These are phyloP conservation scores for Coenonympha glycerion DNA, from an alignment of 2,888 invertebrate species.

Conservation along the genomic window DNA sequence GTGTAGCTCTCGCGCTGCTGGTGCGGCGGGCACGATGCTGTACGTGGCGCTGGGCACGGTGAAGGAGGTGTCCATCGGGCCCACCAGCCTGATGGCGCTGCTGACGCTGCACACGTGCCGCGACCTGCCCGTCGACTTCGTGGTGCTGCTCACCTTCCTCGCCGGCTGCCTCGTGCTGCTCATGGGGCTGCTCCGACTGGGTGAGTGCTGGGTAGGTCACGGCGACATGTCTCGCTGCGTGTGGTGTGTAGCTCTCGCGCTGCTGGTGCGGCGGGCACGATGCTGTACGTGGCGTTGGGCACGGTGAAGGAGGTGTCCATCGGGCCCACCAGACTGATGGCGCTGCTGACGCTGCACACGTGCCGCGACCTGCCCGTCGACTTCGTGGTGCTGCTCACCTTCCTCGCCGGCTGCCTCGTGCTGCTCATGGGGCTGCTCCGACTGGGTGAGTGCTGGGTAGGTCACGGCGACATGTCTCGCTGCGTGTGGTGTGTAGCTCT, in stretches of 20 bases:
- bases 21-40: slow-evolving; percentile 86
- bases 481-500: slow-evolving; percentile 51
- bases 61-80: slow-evolving; percentile 91
- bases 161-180: slow-evolving; percentile 84
- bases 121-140: slow-evolving; percentile 81
- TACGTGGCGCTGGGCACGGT: slow-evolving; percentile 92
- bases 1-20: no score
- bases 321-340: slow-evolving; percentile 96
- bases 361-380: slow-evolving; percentile 81
- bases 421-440: slow-evolving; percentile 87
- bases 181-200: slow-evolving; percentile 88
- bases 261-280: slow-evolving; percentile 87
- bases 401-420: slow-evolving; percentile 86
- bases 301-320: slow-evolving; percentile 91
- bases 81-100: slow-evolving; percentile 94
- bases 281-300: slow-evolving; percentile 91
- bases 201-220: slow-evolving; percentile 55
- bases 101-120: slow-evolving; percentile 84
- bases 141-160: slow-evolving; percentile 84
- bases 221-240: slow-evolving; percentile 87
- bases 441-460: slow-evolving; percentile 76
- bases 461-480: slow-evolving; percentile 85
- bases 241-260: slow-evolving; percentile 78
- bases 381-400: slow-evolving; percentile 84
- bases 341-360: slow-evolving; percentile 86